These are phyloP conservation scores for Hypsibius dujardini DNA, from an alignment of 1,140 invertebrate species.

Conservation along the genomic window DNA sequence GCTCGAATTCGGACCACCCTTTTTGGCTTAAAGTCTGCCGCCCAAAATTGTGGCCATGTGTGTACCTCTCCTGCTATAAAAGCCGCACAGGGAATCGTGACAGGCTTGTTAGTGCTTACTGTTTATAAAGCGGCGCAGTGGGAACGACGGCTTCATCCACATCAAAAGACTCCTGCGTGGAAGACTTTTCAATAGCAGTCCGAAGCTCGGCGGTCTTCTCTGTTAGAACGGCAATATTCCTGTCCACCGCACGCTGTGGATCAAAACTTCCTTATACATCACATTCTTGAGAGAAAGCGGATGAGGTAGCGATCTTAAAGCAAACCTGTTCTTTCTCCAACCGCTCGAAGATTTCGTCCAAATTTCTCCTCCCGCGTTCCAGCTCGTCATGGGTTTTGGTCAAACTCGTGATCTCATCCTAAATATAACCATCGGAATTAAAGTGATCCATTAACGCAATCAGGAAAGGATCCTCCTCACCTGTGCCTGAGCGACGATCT, in stretches of 20 bases:
- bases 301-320: slow-evolving; percentile 22
- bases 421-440: slow-evolving; percentile 24
- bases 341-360: slow-evolving; percentile 60
- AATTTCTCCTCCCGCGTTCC: slow-evolving; percentile 58
- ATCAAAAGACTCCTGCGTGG: slow-evolving; percentile 54
- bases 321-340: slow-evolving; percentile 61
- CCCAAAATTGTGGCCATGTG: too few relatives aligned
- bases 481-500: slow-evolving; percentile 63
- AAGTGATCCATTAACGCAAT: slow-evolving; percentile 17
- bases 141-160: slow-evolving; percentile 92
- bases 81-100: too few relatives aligned
- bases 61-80: too few relatives aligned
- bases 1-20: too few relatives aligned
- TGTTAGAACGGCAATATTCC: slow-evolving; percentile 59
- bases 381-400: slow-evolving; percentile 72
- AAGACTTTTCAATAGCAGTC: slow-evolving; percentile 54
- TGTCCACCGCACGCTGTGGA: slow-evolving; percentile 50
- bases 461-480: slow-evolving; percentile 24
- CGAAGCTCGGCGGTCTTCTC: slow-evolving; percentile 72
- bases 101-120: slow-evolving; percentile 34
- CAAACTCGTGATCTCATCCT: slow-evolving; percentile 77
- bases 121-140: slow-evolving; percentile 84
- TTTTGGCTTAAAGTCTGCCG: too few relatives aligned
- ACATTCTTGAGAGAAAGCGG: slow-evolving; percentile 21
- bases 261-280: slow-evolving; percentile 18